Evolutionary conservation across 2,113 vertebrate species (phyloP).

Genomic region (Anhinga rufa): DNA sequence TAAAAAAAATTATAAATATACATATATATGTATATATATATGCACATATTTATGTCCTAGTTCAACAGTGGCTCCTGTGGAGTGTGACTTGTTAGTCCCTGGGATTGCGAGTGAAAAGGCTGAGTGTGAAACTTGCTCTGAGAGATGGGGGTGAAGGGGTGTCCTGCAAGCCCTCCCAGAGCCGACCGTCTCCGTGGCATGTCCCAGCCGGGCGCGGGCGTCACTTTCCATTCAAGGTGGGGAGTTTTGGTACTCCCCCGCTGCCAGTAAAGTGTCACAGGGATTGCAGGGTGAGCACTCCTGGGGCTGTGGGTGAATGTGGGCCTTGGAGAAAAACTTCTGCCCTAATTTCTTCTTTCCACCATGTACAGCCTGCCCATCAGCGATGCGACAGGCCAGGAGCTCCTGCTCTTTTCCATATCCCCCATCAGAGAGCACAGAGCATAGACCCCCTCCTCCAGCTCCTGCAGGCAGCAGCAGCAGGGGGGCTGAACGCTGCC

Average conservation of each 20-base stretch:
- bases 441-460: background rate
- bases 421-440: background rate
- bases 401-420: background rate
- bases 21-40: no score
- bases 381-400: fast-evolving
- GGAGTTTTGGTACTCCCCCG: background rate
- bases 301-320: background rate
- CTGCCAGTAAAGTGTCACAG: background rate
- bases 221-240: background rate
- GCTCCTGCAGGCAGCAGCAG: background rate
- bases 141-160: background rate
- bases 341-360: background rate
- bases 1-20: background rate
- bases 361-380: background rate
- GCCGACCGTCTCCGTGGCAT: background rate
- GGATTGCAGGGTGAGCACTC: background rate
- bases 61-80: background rate
- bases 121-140: background rate
- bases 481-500: background rate
- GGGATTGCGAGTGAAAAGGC: background rate
- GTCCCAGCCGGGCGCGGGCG: background rate
- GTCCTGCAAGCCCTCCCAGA: background rate
- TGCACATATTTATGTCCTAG: background rate
- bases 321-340: background rate
- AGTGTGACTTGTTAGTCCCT: background rate